phyloP scores from a whole-genome alignment of 2,797 vertebrate genomes.

The Sebastes aleutianus region DNA sequence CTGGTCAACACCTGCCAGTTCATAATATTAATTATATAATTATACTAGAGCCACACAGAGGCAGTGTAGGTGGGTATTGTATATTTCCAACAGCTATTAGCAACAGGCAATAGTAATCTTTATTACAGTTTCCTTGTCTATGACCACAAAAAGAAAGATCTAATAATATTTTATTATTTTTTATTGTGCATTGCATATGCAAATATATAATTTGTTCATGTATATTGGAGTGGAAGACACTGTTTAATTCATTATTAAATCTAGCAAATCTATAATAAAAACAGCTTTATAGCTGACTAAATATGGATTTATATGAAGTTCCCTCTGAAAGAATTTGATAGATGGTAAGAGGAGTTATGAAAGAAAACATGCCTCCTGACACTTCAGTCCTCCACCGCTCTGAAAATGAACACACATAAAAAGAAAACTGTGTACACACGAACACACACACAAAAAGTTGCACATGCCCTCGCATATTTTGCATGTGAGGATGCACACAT shows the following conservation, averaged over 20 bases:
- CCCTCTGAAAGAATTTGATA: not conserved
- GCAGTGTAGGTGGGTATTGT: too few species aligned
- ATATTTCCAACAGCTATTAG: too few species aligned
- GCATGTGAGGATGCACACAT: not conserved
- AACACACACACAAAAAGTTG: not conserved
- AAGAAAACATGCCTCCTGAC: not conserved
- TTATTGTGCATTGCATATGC: not conserved
- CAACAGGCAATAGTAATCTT: too few species aligned
- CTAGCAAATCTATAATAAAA: not conserved
- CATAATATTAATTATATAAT: too few species aligned
- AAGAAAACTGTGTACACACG: not conserved
- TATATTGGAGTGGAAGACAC: not conserved
- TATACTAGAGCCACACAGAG: too few species aligned
- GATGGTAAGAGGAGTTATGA: not conserved
- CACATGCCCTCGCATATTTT: not conserved
- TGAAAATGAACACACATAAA: not conserved
- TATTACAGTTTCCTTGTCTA: too few species aligned
- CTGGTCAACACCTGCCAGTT: too few species aligned
- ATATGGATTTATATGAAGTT: not conserved
- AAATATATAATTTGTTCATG: not conserved
- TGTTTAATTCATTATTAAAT: not conserved
- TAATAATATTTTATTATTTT: too few species aligned
- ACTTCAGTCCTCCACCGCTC: not conserved
- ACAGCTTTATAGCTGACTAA: not conserved
- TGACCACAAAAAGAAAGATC: too few species aligned